Percentiles rank a stretch among this genome's conserved stretches.
phyloP scores from a whole-genome alignment of 2,888 invertebrate genomes.

The Torymus auratus region DNA sequence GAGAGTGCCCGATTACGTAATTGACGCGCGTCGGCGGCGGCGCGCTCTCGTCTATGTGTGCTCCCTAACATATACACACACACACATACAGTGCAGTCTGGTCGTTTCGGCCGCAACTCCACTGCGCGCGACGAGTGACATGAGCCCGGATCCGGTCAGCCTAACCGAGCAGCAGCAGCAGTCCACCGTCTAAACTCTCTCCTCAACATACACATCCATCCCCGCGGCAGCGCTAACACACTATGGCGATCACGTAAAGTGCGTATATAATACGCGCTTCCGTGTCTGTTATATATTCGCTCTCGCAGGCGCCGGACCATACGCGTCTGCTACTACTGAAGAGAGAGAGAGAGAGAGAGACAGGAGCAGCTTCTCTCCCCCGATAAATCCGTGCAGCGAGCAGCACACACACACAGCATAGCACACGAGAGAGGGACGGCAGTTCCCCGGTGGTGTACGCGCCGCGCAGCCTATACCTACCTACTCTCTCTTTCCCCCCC shows the following conservation, averaged over 20 bases:
- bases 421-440: neutral
- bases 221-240: neutral
- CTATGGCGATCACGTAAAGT: slow-evolving; percentile 27
- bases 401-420: neutral
- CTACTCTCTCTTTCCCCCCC: too few relatives aligned
- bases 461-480: too few relatives aligned
- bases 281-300: too few relatives aligned
- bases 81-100: too few relatives aligned
- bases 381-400: neutral
- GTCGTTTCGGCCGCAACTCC: too few relatives aligned
- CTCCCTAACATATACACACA: too few relatives aligned
- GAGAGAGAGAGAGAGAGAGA: too few relatives aligned
- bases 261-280: too few relatives aligned
- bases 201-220: neutral
- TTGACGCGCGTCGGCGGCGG: neutral
- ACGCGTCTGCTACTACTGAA: slow-evolving; percentile 19
- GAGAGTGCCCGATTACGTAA: slow-evolving; percentile 15
- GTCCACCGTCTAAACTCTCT: neutral
- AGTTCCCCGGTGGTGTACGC: too few relatives aligned
- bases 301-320: neutral
- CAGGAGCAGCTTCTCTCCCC: neutral
- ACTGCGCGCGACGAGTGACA: too few relatives aligned
- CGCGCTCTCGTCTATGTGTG: too few relatives aligned
- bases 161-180: neutral
- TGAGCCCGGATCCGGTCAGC: too few relatives aligned